phyloP scores from a whole-genome alignment of 2,797 vertebrate species.

The Pseudotriccus pelzelni region DNA sequence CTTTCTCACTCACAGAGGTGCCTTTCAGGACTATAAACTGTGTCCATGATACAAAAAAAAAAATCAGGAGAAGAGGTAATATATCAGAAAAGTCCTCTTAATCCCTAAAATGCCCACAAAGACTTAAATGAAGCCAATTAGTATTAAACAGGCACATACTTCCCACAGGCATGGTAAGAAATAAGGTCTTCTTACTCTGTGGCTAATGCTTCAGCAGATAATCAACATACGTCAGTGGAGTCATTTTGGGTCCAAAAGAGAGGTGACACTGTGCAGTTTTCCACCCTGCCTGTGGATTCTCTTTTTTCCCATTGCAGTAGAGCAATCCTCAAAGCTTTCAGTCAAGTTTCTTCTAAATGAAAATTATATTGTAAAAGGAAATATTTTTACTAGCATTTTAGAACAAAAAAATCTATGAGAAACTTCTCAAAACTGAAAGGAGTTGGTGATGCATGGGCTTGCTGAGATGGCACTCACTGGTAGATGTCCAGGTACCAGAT shows the following conservation, averaged over 20 bases:
- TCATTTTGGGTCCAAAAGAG: neutral
- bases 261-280: neutral
- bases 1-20: neutral
- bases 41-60: neutral
- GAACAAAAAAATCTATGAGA: neutral
- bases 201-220: neutral
- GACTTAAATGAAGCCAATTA: neutral
- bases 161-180: neutral
- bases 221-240: neutral
- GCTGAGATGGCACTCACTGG: neutral
- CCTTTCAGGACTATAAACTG: neutral
- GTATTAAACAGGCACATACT: neutral
- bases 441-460: neutral
- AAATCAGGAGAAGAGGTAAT: neutral
- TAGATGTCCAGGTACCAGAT: neutral
- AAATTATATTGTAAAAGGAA: neutral
- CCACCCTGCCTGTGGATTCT: neutral
- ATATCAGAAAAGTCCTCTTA: neutral
- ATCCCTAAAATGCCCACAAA: neutral
- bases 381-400: neutral
- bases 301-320: neutral
- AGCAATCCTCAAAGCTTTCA: neutral
- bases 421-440: neutral
- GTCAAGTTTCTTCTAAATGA: neutral
- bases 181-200: neutral